Evolutionary conservation across 2,113 vertebrate genomes (phyloP), one percentile per base, ranked within the genome.

Genomic region (Colossoma macropomum): DNA sequence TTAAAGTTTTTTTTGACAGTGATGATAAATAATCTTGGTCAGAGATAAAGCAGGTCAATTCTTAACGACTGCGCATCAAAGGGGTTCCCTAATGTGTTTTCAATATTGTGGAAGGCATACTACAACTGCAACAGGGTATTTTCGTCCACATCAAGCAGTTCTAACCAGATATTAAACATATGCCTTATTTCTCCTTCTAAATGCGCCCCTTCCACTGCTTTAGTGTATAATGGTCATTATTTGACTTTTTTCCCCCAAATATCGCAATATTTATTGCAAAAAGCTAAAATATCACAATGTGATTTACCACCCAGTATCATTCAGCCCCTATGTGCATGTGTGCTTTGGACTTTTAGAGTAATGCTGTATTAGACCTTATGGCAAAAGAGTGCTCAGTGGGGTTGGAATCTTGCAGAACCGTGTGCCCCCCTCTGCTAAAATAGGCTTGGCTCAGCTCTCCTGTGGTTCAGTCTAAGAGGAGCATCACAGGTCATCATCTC

Each of bases 401-500:
- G 89, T 91, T 93, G 89, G 89, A 91, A 91, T 91, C 89, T 91
- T 89, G 91, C 91, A 93, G 92, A 92, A 90, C 87, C 48, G 54
- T 66, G 66, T 77, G 28, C 28, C 69, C 84, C 52, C 73, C 48
- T n/a, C 80, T 56, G 12, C 21, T 56, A 15, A 13, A 68, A 76
- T 28, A 75, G 62, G 65, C 68, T 87, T 82, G 83, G 90, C 89
- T 91, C 90, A 88, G 91, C 88, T 88, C 85, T 92, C 85, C 89
- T 88, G 75, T 88, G 48, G 38, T 45, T 63, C 60, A 15, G 5
- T 84, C 25, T 63, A 30, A 17, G 34, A 77, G n/a, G 50, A 59
- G 48, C 66, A 77, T 95, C 96, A 99, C 94, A 99, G 95, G 90
- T 99, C 98, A 59, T 99, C 98, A 0, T 99, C 98, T 0, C 98